Conservation (phyloP, 2,797 vertebrate genomes). For the Arnoldichthys spilopterus region DNA sequence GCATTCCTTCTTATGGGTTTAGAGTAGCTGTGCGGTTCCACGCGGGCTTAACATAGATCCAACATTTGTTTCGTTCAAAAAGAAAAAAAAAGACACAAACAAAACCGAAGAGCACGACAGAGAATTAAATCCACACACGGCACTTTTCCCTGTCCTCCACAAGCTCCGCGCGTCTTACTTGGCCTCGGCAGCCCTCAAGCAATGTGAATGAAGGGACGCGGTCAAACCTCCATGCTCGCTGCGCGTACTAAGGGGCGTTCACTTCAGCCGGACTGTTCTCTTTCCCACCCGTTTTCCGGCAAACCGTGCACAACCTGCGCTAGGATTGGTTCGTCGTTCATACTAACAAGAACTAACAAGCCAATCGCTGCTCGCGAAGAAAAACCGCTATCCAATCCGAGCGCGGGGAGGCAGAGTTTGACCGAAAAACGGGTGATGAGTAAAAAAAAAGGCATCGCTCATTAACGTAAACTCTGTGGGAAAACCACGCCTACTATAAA, state of each 20-base stretch:
- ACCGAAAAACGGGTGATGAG: background rate
- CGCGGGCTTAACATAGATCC: slow-evolving; percentile 80
- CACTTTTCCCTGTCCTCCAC: slow-evolving; percentile 45
- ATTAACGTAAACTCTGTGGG: slow-evolving; percentile 51
- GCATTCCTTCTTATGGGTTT: slow-evolving; percentile 79
- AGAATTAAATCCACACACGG: slow-evolving; percentile 65
- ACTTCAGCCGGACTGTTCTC: slow-evolving; percentile 40
- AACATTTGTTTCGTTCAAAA: slow-evolving; percentile 54
- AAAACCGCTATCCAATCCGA: background rate
- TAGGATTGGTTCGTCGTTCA: background rate
- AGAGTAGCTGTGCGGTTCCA: slow-evolving; percentile 71
- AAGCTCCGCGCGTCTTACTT: slow-evolving; percentile 62
- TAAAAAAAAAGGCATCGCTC: background rate
- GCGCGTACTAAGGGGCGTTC: slow-evolving; percentile 65
- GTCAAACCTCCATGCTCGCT: slow-evolving; percentile 63
- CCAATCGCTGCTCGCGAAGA: background rate
- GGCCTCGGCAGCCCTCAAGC: slow-evolving; percentile 65
- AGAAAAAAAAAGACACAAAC: slow-evolving; percentile 24
- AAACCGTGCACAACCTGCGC: no score
- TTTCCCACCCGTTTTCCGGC: slow-evolving; percentile 47
- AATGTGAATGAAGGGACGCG: slow-evolving; percentile 71
- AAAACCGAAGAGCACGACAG: slow-evolving; percentile 28
- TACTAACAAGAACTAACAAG: background rate
- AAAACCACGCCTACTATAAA: slow-evolving; percentile 60
- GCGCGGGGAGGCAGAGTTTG: background rate